Evolutionary conservation across 2,888 invertebrate genomes (phyloP).

Genomic region (Tinea pellionella): DNA sequence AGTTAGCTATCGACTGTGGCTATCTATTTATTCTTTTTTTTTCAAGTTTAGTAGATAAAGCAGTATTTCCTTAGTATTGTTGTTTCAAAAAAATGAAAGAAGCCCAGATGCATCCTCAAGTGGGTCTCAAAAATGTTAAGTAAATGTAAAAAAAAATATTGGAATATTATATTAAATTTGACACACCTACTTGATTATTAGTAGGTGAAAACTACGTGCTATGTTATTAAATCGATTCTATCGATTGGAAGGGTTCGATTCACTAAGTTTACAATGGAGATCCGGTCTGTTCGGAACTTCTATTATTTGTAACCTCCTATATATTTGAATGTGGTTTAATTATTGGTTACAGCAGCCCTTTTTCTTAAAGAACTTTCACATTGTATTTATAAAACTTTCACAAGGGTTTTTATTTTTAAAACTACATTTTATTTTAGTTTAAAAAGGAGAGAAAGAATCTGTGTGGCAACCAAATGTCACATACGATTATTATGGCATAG

Average conservation of each 20-base stretch:
- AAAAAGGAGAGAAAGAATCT: too few species aligned
- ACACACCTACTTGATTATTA: conserved; percentile 4
- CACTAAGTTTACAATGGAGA: conserved; percentile 55
- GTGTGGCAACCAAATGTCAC: too few species aligned
- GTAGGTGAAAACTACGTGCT: conserved; percentile 44
- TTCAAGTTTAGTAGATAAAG: too few species aligned
- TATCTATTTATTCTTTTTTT: too few species aligned
- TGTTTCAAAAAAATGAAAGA: background rate
- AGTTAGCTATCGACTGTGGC: too few species aligned
- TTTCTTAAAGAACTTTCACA: conserved; percentile 35
- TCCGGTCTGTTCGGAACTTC: conserved; percentile 58
- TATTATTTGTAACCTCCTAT: conserved; percentile 66
- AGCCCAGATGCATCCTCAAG: background rate
- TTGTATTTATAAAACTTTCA: conserved; percentile 18
- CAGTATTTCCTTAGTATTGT: too few species aligned
- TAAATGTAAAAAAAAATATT: background rate
- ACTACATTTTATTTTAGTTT: background rate
- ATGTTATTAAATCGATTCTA: conserved; percentile 61
- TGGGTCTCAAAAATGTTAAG: background rate
- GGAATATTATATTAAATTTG: conserved; percentile 1
- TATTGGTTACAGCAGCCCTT: conserved; percentile 59
- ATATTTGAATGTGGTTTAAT: conserved; percentile 69
- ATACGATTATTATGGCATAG: too few species aligned
- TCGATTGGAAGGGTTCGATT: conserved; percentile 61
- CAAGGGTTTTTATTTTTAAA: conserved; percentile 22